Base-by-base conservation (phyloP, 2,113 vertebrate genomes). In the Albula glossodonta region DNA sequence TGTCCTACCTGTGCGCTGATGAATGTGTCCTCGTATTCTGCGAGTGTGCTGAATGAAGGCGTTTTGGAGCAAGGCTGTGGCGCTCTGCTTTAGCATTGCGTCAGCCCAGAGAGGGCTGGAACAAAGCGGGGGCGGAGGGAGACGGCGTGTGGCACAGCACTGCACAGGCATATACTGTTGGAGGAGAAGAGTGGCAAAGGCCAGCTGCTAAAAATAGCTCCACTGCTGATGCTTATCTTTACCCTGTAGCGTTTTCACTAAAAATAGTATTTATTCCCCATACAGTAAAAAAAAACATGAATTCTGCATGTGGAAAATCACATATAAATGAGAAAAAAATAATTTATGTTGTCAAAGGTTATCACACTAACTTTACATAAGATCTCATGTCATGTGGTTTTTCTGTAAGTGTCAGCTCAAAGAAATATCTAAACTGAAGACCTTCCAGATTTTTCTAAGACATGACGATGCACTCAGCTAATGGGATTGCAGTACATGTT, bases 181-280 rank as follows among this genome's bases (percentile, higher is more conserved):
- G 51, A 51, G 51, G 22, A 19, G 48, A 56, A 63, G 50, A 63
- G 82, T 50, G 77, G 82, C 78, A 87, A 82, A 82, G 79, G 86
- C 83, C 83, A 78, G 19, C 51, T 17, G 25, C 60, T 87, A 81
- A 81, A 87, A 84, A 81, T 87, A 87, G 83, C 78, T 79, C 81
- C 63, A 13, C 84, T 63, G 31, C 84, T 57, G 41, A 53, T 25
- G 78, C n/a, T 53, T 63, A 41, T 80, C 56, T 48, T 41, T 53
- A 70, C 78, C 80, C 48, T 81, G 57, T 31, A 81, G 86, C 80
- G 25, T 56, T 87, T 80, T 83, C 84, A 60, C 56, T 80, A 81
- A 57, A 57, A 84, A 86, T 81, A 82, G 79, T n/a, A 84, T 51
- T 78, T 49, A 19, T 81, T 79, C 31, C 31, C 31, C 31, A 41